These are phyloP conservation scores for Cricetomys ansorgei DNA, from an alignment of 2,113 vertebrate genomes.

Conservation along the genomic window DNA sequence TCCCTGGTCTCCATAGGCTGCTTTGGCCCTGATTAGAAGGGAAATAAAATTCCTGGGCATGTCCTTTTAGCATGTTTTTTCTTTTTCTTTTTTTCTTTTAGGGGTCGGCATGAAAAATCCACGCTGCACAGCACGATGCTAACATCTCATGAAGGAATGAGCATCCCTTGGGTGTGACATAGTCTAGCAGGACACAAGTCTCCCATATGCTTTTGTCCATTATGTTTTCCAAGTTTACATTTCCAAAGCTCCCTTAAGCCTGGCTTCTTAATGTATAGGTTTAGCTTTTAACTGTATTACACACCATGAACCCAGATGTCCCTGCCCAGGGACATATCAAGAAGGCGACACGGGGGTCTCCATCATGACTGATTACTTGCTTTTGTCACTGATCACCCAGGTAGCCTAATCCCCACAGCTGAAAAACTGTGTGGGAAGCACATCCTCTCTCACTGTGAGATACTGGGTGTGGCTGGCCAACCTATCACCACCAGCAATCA, in stretches of 20 bases:
- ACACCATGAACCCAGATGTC: background rate
- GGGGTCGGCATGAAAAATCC: background rate
- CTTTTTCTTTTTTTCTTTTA: no score
- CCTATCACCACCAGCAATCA: background rate
- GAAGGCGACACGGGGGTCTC: background rate
- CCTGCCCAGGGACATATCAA: background rate
- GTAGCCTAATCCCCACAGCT: background rate
- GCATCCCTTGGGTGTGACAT: background rate
- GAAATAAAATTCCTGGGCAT: constrained; percentile 55
- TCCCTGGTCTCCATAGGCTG: constrained; percentile 55
- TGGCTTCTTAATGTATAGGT: constrained; percentile 16
- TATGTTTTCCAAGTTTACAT: constrained; percentile 14
- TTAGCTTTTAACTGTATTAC: background rate
- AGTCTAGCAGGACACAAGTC: background rate
- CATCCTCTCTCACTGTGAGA: background rate
- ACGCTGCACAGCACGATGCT: background rate
- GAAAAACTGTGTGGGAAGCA: background rate
- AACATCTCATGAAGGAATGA: background rate
- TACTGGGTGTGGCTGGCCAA: background rate
- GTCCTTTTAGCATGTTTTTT: constrained; percentile 48
- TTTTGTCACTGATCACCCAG: background rate
- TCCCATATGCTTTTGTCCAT: background rate
- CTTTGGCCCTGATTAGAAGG: constrained; percentile 69
- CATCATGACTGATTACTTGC: background rate
- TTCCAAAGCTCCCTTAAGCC: background rate